Percentiles rank a stretch among this genome's conserved stretches.
phyloP scores from a whole-genome alignment of 2,888 invertebrate genomes.

The Tachystola acroxantha region DNA sequence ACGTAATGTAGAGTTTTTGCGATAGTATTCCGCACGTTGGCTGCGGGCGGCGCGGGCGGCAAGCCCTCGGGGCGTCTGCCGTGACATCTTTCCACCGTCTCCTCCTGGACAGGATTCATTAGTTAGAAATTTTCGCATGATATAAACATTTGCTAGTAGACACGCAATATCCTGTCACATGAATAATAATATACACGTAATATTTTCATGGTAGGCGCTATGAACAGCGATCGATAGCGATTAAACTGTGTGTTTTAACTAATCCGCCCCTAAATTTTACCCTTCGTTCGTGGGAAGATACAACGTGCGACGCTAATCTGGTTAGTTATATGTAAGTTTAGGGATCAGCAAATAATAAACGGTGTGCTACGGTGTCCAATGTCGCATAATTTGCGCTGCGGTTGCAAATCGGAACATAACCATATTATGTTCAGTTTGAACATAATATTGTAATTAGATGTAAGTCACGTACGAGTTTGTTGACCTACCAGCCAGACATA shows the following conservation, averaged over 20 bases:
- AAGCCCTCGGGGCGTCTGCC: conserved; percentile 33
- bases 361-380: background rate
- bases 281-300: conserved; percentile 10
- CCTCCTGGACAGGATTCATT: conserved; percentile 53
- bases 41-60: no score
- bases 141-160: conserved; percentile 29
- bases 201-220: background rate
- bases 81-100: conserved; percentile 57
- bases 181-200: background rate
- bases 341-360: conserved; percentile 15
- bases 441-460: background rate
- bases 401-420: no score
- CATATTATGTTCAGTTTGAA: background rate
- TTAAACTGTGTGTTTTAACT: conserved; percentile 7
- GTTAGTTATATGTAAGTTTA: conserved; percentile 18
- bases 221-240: conserved; percentile 1
- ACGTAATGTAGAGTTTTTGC: conserved; percentile 53
- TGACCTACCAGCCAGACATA: conserved; percentile 1
- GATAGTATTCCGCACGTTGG: conserved; percentile 6
- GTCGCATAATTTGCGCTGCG: background rate
- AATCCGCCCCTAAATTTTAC: conserved; percentile 5
- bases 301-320: conserved; percentile 13
- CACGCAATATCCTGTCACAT: conserved; percentile 1
- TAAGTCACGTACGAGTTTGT: background rate
- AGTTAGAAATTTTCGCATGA: conserved; percentile 49